phyloP scores from a whole-genome alignment of 2,888 invertebrate species.

The Resseliella maxima region DNA sequence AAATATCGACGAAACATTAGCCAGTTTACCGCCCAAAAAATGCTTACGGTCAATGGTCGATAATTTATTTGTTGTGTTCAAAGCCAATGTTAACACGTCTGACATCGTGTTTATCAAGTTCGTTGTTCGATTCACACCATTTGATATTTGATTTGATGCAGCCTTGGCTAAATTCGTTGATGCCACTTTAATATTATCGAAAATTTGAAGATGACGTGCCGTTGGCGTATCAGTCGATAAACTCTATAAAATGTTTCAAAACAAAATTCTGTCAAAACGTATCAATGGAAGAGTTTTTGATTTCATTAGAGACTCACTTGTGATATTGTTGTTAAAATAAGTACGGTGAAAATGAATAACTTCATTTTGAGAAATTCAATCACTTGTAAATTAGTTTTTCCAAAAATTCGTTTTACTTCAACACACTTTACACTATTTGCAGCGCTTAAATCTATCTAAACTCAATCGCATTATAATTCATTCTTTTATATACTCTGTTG shows the following conservation, averaged over 20 bases:
- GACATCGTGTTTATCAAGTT: constrained; percentile 23
- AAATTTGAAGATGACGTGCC: neutral
- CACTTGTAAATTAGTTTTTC: neutral
- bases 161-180: neutral
- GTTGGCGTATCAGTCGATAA: constrained; percentile 11
- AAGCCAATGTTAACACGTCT: neutral
- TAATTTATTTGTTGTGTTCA: constrained; percentile 37
- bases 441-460: neutral
- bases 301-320: constrained; percentile 4
- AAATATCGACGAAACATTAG: neutral
- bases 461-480: neutral
- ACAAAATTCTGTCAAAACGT: neutral
- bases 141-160: constrained; percentile 33
- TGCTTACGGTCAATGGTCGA: constrained; percentile 19
- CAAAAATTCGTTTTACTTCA: neutral
- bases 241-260: constrained; percentile 1
- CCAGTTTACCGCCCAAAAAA: constrained; percentile 25
- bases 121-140: neutral
- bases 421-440: neutral
- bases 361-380: neutral
- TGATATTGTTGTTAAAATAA: neutral
- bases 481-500: neutral
- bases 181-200: constrained; percentile 6
- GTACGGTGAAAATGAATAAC: neutral
- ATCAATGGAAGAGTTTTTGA: neutral